These are phyloP conservation scores for Mesorhabditis sp. DNA, from an alignment of 2,888 invertebrate genomes.

Conservation along the genomic window DNA sequence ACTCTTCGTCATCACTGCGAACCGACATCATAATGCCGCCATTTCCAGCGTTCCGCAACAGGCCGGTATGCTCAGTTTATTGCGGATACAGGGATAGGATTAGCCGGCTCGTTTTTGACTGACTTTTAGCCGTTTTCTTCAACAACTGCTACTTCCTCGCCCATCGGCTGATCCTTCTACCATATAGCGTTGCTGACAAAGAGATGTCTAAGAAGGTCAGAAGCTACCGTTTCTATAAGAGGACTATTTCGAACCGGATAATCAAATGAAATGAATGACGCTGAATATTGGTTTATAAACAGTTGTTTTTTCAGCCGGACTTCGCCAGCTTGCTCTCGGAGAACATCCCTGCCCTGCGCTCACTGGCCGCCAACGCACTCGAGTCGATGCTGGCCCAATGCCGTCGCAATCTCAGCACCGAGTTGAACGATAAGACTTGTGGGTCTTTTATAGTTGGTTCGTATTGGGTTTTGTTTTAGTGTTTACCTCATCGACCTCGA, in stretches of 20 bases:
- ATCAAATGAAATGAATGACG: no score
- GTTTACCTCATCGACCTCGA: conserved; percentile 5
- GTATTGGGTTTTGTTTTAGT: conserved; percentile 8
- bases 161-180: conserved; percentile 41
- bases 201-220: no score
- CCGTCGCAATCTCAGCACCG: conserved; percentile 22
- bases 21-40: conserved; percentile 39
- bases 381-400: conserved; percentile 37
- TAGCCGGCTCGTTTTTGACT: not conserved
- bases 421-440: conserved; percentile 15
- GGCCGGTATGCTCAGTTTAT: conserved; percentile 24
- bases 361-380: conserved; percentile 14
- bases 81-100: no score
- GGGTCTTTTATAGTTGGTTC: not conserved
- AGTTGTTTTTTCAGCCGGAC: no score
- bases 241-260: no score
- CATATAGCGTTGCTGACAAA: conserved; percentile 16
- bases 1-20: conserved; percentile 41
- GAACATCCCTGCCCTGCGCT: not conserved
- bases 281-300: no score
- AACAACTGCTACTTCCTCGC: conserved; percentile 52
- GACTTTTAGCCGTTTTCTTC: conserved; percentile 44
- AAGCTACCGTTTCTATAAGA: no score
- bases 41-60: conserved; percentile 48
- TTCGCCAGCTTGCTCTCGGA: not conserved